Evolutionary conservation across 2,113 vertebrate genomes (phyloP), one percentile per base, ranked within the genome.

Genomic region (Sander lucioperca): DNA sequence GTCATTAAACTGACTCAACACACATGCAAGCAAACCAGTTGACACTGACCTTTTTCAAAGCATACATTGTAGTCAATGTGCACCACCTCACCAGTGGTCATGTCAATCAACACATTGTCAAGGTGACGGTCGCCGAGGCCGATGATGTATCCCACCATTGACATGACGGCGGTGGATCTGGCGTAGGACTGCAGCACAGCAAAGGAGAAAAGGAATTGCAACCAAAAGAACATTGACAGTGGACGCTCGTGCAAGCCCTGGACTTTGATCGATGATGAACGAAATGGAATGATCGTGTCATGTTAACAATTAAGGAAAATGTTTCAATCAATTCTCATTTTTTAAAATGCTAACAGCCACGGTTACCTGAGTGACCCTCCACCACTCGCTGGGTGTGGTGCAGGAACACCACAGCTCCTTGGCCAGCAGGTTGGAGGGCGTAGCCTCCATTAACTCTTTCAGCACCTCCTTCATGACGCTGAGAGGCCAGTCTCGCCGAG

Each of bases 11-110:
- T 18, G 14, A 6, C 25, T 19, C 25, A n/a, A 12, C 13, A 8
- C 13, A 9, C 6, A 30, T n/a, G 15, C 18, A 67, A 15, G 30
- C 5, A 16, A 18, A 59, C 5, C 43, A 56, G 23, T 39, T 19
- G 15, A 30, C 48, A 87, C 85, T 33, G 13, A 92, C 98, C 98
- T 96, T 99, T 99, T 93, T 99, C 98, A 94, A 99, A 99, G 95
- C 98, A 99, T 56, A 99, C 98, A 50, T 99, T 99, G 95, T 99
- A 99, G 94, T 99, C 98, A 62, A 99, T 99, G 94, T 99, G 98
- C 82, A 99, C 98, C 87, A 99, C 98, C 91, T 99, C 98, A 86
- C 98, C 98, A 15, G 97, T 98, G 39, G 98, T 99, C 98, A 99
- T 99, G 93, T 99, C 98, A 91, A 99, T 99, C 92, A 99, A 96